Evolutionary conservation across 2,888 invertebrate species (phyloP), one percentile per base, ranked within the genome.

Genomic region (Cataglyphis cursor): DNA sequence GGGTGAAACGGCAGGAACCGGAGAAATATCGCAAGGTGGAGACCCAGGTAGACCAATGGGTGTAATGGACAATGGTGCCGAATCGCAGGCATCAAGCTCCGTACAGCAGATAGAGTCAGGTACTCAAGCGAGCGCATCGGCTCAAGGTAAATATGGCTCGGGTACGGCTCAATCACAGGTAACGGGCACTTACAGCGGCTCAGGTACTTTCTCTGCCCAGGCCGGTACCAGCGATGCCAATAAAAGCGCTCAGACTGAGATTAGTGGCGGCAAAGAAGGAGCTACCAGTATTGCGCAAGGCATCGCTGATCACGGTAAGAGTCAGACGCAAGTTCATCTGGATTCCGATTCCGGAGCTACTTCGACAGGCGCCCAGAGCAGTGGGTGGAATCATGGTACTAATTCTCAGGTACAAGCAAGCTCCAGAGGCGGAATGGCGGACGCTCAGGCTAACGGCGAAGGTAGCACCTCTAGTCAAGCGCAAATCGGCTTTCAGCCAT

Each of bases 401-500:
- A 97, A 97, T 93, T 96, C 97, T 5, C 97, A 97, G 95, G 97
- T 98, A 0, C 97, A 97, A 95, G 98, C 98, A 3, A 97, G 97
- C 86, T 96, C 97, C 44, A 97, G 97, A 94, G 98, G 98, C 24
- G 98, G 98, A 5, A 96, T 98, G 95, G 98, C 98, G 1, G 98
- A 98, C 93, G 97, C 98, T 0, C 98, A 98, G 95, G 97, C 98
- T 0, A 97, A 97, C 91, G 98, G 98, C 0, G 97, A 97, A 3
- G 98, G 98, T 5, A 97, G 97, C 91, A 98, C 98, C 0, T 98
- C 97, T 0, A 98, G 98, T 48, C 98, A 98, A 95, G 98, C 98
- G 3, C 98, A 98, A 95, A 98, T 98, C 84, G 98, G 98, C 0
- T 98, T 98, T 92, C 96, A 97, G 74, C 98, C 98, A 0, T 96